Conservation (phyloP, 2,888 invertebrate species). For the Odiellus spinosus region DNA sequence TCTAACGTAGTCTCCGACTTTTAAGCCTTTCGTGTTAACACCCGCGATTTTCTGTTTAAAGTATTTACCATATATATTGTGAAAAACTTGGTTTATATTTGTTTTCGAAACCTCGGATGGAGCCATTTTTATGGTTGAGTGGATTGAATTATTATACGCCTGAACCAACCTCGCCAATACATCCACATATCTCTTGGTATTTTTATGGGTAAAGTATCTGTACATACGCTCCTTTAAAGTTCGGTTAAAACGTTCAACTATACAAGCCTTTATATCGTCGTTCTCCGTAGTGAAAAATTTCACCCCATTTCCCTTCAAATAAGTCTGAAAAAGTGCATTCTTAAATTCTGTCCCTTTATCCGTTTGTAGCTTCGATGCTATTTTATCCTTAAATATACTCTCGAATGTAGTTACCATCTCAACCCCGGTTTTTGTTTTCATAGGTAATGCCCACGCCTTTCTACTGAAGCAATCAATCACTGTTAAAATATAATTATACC, state of each 20-base stretch:
- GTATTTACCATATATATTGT: slow-evolving; percentile 4
- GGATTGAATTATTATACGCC: slow-evolving; percentile 9
- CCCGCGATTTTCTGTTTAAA: not conserved
- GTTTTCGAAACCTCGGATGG: slow-evolving; percentile 1
- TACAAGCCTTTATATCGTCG: slow-evolving; percentile 22
- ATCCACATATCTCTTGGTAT: slow-evolving; percentile 4
- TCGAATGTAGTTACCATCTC: slow-evolving; percentile 15
- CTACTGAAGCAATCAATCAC: slow-evolving; percentile 22
- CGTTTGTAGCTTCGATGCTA: slow-evolving; percentile 17
- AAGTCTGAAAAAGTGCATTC: slow-evolving; percentile 13
- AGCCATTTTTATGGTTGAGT: slow-evolving; percentile 2
- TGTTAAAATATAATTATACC: slow-evolving; percentile 19
- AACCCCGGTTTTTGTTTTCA: slow-evolving; percentile 19
- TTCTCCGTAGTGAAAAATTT: slow-evolving; percentile 21
- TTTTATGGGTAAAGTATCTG: slow-evolving; percentile 5
- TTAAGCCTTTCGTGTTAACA: not conserved
- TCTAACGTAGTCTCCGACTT: slow-evolving; percentile 3
- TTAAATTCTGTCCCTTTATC: slow-evolving; percentile 21
- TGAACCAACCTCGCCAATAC: slow-evolving; percentile 6
- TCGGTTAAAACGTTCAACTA: slow-evolving; percentile 25
- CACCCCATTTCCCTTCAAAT: slow-evolving; percentile 14
- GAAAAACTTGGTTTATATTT: slow-evolving; percentile 4
- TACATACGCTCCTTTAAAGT: slow-evolving; percentile 22
- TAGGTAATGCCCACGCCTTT: slow-evolving; percentile 19
- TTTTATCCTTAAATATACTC: slow-evolving; percentile 10